These are phyloP conservation scores for Lycodopsis pacificus DNA, from an alignment of 2,797 vertebrate genomes.

Conservation along the genomic window DNA sequence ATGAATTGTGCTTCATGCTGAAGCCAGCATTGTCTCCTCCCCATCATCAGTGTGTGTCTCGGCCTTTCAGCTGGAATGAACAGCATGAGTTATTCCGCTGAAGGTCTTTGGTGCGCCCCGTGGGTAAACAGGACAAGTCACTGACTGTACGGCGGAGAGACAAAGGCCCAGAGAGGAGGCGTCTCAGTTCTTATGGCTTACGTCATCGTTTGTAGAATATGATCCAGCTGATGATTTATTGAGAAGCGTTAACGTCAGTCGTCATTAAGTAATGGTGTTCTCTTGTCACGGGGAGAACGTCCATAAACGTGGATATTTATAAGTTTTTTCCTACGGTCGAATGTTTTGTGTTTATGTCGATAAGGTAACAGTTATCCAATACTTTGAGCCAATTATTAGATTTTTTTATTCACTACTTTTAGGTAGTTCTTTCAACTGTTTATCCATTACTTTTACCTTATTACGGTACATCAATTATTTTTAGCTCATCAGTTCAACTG, in stretches of 20 bases:
- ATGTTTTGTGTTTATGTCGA: neutral
- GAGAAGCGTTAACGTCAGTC: slow-evolving; percentile 22
- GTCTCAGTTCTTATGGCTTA: neutral
- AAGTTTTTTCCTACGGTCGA: neutral
- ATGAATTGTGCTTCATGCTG: slow-evolving; percentile 30
- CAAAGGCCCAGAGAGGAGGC: slow-evolving; percentile 21
- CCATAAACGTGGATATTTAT: neutral
- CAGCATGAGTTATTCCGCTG: slow-evolving; percentile 53
- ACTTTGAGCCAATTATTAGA: neutral
- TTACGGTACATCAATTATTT: neutral
- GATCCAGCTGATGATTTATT: slow-evolving; percentile 46
- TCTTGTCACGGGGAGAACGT: slow-evolving; percentile 28
- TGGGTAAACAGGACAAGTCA: slow-evolving; percentile 43
- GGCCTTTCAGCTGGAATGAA: slow-evolving; percentile 37
- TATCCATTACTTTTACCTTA: neutral
- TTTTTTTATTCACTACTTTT: neutral
- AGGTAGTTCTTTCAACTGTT: neutral
- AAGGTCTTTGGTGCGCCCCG: slow-evolving; percentile 11
- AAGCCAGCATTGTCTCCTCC: slow-evolving; percentile 25
- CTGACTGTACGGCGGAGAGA: slow-evolving; percentile 11
- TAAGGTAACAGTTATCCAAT: neutral
- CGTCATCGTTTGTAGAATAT: slow-evolving; percentile 4
- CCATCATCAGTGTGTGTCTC: neutral
- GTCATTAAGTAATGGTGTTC: slow-evolving; percentile 34
- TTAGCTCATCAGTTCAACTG: neutral